Percentiles rank a stretch among this genome's conserved stretches.
Evolutionary conservation across 1,140 invertebrate genomes (phyloP).

Genomic region (Zaprionus capensis): DNA sequence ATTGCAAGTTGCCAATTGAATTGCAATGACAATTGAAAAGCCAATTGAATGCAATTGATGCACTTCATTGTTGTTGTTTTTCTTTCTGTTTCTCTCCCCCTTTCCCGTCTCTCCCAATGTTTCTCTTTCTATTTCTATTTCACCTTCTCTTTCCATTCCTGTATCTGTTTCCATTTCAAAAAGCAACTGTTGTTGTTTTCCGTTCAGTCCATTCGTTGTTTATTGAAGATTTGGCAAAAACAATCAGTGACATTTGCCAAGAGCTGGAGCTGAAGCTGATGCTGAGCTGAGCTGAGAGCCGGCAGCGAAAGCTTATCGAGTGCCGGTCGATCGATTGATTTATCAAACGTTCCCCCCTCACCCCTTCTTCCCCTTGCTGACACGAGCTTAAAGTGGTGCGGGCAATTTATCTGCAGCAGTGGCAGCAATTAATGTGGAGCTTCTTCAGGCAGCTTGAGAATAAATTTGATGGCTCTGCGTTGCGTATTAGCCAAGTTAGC

Average conservation of each 20-base stretch:
- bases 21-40: slow-evolving; percentile 71
- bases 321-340: background rate
- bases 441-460: background rate
- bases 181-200: slow-evolving; percentile 7
- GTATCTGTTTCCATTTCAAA: background rate
- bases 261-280: background rate
- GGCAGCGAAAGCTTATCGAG: background rate
- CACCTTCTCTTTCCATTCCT: background rate
- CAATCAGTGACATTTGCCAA: slow-evolving; percentile 54
- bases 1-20: slow-evolving; percentile 68
- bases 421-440: background rate
- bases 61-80: slow-evolving; percentile 32
- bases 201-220: slow-evolving; percentile 5
- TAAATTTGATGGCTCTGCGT: background rate
- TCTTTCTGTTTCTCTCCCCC: background rate
- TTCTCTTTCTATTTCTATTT: background rate
- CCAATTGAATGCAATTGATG: slow-evolving; percentile 78
- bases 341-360: background rate
- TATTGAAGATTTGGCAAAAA: slow-evolving; percentile 24
- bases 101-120: no score
- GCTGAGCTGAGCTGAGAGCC: no score
- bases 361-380: background rate
- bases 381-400: background rate
- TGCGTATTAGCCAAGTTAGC: background rate
- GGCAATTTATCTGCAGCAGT: background rate